Base-by-base conservation (phyloP, 2,888 invertebrate species). In the Spilosoma lubricipeda region DNA sequence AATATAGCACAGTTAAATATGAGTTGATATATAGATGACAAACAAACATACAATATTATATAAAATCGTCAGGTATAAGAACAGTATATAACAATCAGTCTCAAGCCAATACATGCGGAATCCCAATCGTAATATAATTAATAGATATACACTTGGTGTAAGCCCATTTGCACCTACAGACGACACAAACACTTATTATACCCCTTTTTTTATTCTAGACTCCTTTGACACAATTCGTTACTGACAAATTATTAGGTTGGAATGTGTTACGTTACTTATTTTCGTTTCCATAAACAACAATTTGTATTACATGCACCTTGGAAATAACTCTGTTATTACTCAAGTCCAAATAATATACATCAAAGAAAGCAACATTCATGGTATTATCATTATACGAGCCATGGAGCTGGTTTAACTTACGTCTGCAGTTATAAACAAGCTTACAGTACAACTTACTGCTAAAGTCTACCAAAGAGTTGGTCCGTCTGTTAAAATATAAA, bases 11-110 rank as follows among this genome's bases (percentile, higher is more conserved):
- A 77, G 73, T 71, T 81, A 75, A 79, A 71, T 77, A 76, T 72
- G 76, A 69, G 71, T 72, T 76, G 72, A 80, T 81, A 75, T 45
- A 73, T 79, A 75, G 75, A 83, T 81, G 83, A 87, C 84, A 87
- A 88, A 90, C 75, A 87, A 89, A 88, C 88, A 80, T 72, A 81
- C 76, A 84, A 76, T 82, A 81, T 88, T 83, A 86, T 88, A 88
- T 86, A 89, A 89, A 92, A 87, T 87, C 75, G 85, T 88, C 81
- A 89, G 87, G 86, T 89, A 89, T 86, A 91, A 90, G 90, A 89
- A 90, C 87, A 91, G 89, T 91, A 89, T 87, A 85, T 89, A 89
- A 92, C 91, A 92, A 92, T 94, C 94, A 95, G 95, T 94, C 94
- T 94, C 93, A 91, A 93, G 92, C 92, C 88, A 92, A 92, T 90